Base-by-base conservation (phyloP, 2,888 invertebrate species). In the Odontomyia ornata region DNA sequence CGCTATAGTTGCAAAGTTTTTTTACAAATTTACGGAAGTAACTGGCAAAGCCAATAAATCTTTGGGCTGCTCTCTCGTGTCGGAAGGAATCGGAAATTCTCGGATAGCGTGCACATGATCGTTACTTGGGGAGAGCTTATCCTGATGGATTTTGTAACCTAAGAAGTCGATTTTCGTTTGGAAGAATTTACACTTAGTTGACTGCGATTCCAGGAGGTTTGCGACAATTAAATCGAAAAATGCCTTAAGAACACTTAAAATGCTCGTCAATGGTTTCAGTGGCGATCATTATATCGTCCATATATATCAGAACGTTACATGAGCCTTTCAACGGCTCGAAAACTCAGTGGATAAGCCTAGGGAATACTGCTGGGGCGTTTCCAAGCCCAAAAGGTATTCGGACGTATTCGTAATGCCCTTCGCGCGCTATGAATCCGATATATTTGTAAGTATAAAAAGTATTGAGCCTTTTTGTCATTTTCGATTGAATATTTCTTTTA, bases 1-100 rank as follows among this genome's bases (percentile, higher is more conserved):
- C 4, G 83, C 83, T 13, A 75, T 64, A 1, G 76, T 27, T 0
- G 78, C 79, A 64, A 79, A 80, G 52, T 76, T 69, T n/a, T n/a
- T n/a, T 73, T 77, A 80, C 67, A 64, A 80, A 80, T 56, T 78
- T 77, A 9, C 79, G 60, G 30, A 79, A 80, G 11, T 79, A 80
- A 3, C 28, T n/a, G n/a, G n/a, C n/a, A 5, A 65, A 30, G 11
- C 30, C 65, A 2, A 30, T 7, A 13, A 65, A 65, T 7, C 65
- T 28, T 5, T 30, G 28, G 3, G 30, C 7, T 1, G n/a, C n/a
- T n/a, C 30, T 65, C 13, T 13, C 0, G 27, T 28, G n/a, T 13
- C 2, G 15, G 7, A 18, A 11, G 65, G 65, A 30, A 30, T 11
- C 7, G 65, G 30, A 65, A 65, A 65, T 9, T 65, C 65, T 28